These are phyloP conservation scores for Drosophila putrida DNA, from an alignment of 2,888 invertebrate genomes.

Conservation along the genomic window DNA sequence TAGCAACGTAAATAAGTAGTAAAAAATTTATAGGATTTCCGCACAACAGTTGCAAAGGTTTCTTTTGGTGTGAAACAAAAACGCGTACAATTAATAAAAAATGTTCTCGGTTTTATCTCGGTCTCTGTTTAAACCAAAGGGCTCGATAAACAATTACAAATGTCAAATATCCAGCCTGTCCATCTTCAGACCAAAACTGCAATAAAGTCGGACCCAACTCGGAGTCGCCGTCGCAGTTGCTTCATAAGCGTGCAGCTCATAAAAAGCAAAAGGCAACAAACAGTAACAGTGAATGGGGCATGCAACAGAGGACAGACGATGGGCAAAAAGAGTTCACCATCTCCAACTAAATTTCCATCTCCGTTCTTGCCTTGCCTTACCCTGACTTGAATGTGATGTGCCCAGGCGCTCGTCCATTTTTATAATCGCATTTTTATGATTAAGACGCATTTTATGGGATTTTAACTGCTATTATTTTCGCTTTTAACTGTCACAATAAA, in stretches of 20 bases:
- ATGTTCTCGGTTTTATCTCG: slow-evolving; percentile 11
- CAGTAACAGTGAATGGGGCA: slow-evolving; percentile 33
- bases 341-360: slow-evolving; percentile 1
- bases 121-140: slow-evolving; percentile 28
- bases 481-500: slow-evolving; percentile 82
- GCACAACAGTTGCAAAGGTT: slow-evolving; percentile 72
- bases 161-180: slow-evolving; percentile 47
- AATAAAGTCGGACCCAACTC: slow-evolving; percentile 61
- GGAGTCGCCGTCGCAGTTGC: slow-evolving; percentile 13
- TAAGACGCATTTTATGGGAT: slow-evolving; percentile 82
- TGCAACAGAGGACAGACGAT: slow-evolving; percentile 3
- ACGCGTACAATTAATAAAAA: slow-evolving; percentile 71
- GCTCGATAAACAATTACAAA: slow-evolving; percentile 72
- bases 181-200: slow-evolving; percentile 52
- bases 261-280: slow-evolving; percentile 50
- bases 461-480: slow-evolving; percentile 81
- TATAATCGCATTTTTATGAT: slow-evolving; percentile 83
- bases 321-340: slow-evolving; percentile 54
- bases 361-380: background rate
- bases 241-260: slow-evolving; percentile 72
- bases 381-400: slow-evolving; percentile 19
- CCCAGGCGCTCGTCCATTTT: slow-evolving; percentile 66
- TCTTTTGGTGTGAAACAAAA: slow-evolving; percentile 54
- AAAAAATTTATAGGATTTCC: slow-evolving; percentile 81
- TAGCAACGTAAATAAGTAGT: slow-evolving; percentile 82